phyloP scores from a whole-genome alignment of 1,140 invertebrate genomes.

The Potamilus streckersoni region DNA sequence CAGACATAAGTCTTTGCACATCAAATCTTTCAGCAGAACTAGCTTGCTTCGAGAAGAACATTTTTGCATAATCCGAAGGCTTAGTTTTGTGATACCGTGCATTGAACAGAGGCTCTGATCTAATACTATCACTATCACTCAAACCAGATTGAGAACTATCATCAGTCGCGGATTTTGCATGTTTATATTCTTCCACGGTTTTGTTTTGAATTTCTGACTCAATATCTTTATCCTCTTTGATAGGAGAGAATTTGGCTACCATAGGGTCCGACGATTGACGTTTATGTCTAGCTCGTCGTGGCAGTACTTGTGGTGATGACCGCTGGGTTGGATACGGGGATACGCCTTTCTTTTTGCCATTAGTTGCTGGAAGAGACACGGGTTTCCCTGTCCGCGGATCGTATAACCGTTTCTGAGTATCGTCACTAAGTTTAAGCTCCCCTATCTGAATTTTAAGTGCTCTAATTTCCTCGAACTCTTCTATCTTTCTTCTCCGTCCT shows the following conservation, averaged over 20 bases:
- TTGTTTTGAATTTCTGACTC: constrained; percentile 64
- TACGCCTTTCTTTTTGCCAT: constrained; percentile 42
- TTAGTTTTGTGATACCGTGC: constrained; percentile 46
- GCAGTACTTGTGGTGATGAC: constrained; percentile 64
- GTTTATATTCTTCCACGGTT: constrained; percentile 22
- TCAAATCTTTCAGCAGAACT: constrained; percentile 28
- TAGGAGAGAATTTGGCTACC: constrained; percentile 71
- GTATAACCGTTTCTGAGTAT: constrained; percentile 7
- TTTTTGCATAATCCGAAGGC: constrained; percentile 53
- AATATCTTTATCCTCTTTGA: constrained; percentile 72
- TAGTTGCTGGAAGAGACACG: constrained; percentile 14
- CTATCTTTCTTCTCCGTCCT: constrained; percentile 66
- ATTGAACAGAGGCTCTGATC: constrained; percentile 53
- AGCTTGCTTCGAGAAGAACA: constrained; percentile 44
- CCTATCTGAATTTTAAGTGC: constrained; percentile 61
- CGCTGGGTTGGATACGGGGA: constrained; percentile 40
- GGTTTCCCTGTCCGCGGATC: constrained; percentile 4
- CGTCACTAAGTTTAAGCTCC: constrained; percentile 59
- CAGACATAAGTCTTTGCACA: constrained; percentile 10
- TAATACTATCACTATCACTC: constrained; percentile 60
- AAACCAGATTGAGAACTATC: constrained; percentile 62
- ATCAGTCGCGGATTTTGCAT: constrained; percentile 36
- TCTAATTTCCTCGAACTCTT: constrained; percentile 68
- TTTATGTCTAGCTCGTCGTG: constrained; percentile 61
- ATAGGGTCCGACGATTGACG: constrained; percentile 66